Base-by-base conservation (phyloP, 2,797 vertebrate genomes). In the Cottoperca gobio region DNA sequence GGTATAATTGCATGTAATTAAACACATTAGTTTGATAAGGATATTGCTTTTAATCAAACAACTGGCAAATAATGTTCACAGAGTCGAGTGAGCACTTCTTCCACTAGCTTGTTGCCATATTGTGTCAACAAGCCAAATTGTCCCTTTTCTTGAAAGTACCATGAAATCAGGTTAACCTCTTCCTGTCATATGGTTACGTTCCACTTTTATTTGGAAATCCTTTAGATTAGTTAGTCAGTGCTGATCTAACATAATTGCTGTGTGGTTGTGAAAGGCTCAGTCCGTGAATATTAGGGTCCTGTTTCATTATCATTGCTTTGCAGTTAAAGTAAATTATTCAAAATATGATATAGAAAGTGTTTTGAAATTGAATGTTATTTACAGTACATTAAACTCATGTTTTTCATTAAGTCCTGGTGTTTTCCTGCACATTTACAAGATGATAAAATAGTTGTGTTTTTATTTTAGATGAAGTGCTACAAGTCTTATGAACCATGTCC, bases 351-450 rank as follows among this genome's bases (percentile, higher is more conserved):
- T 3, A 42, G 68, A 69, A 35, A 57, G 14, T 0, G 0, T 2
- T 3, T 3, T 4, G n/a, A 75, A 81, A 78, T 66, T 69, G 45
- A 67, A 78, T 73, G 21, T 61, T 75, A 83, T 87, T 83, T 85
- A 80, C 71, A 75, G 65, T 60, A 79, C 77, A 87, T 81, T 83
- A 77, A 81, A 73, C 79, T 42, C 55, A 31, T 82, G 31, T 63
- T 68, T 83, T 70, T 65, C 43, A 45, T 24, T 35, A 23, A 54
- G 21, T 77, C 49, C 58, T 73, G 45, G 26, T 55, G 43, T 66
- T 74, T 33, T 70, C 24, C 21, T 10, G 46, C 0, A 3, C 49
- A 24, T 37, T 48, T 55, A 57, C 28, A 10, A 37, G 33, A 42
- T 3, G 28, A 14, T 19, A n/a, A 49, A 66, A 71, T 28, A 61